Conservation (phyloP, 2,113 vertebrate genomes). For the Bungarus multicinctus region DNA sequence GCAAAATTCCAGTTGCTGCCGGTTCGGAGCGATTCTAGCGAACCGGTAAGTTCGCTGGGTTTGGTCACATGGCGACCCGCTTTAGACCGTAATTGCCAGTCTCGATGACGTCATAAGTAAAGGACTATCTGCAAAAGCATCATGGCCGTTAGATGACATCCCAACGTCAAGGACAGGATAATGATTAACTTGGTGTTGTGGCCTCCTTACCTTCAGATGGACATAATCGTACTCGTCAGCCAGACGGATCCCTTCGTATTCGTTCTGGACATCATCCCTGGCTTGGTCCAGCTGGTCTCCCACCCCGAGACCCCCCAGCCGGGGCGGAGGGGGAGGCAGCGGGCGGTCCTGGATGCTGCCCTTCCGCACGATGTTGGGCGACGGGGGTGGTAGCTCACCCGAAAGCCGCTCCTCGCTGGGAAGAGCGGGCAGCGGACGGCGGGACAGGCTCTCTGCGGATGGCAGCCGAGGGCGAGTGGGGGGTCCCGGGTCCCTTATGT, state of each 20-base stretch:
- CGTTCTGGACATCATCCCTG: slow-evolving; percentile 76
- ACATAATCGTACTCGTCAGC: slow-evolving; percentile 67
- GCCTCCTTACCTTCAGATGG: slow-evolving; percentile 62
- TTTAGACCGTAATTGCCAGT: too few relatives aligned
- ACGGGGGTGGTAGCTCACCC: slow-evolving; percentile 69
- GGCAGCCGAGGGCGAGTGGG: slow-evolving; percentile 77
- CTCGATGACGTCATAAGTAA: not conserved
- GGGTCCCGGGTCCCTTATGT: slow-evolving; percentile 51
- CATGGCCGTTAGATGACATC: not conserved
- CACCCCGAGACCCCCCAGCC: slow-evolving; percentile 48
- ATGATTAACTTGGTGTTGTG: fast-evolving
- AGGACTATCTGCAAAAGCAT: not conserved
- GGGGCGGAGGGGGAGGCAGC: slow-evolving; percentile 82
- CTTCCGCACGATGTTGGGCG: slow-evolving; percentile 77
- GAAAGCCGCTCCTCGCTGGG: slow-evolving; percentile 65
- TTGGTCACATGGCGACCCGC: too few relatives aligned
- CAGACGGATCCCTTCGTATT: slow-evolving; percentile 83
- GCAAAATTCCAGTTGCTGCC: too few relatives aligned
- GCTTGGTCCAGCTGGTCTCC: slow-evolving; percentile 20
- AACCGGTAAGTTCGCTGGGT: too few relatives aligned
- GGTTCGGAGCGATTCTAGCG: too few relatives aligned
- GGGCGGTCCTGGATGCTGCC: slow-evolving; percentile 89
- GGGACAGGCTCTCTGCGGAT: slow-evolving; percentile 84
- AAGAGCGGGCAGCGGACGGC: slow-evolving; percentile 84
- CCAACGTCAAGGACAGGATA: not conserved